A percentile compares a stretch with the other conserved stretches of the same genome.
phyloP scores from a whole-genome alignment of 2,113 vertebrate genomes.

The Triplophysa dalaica region DNA sequence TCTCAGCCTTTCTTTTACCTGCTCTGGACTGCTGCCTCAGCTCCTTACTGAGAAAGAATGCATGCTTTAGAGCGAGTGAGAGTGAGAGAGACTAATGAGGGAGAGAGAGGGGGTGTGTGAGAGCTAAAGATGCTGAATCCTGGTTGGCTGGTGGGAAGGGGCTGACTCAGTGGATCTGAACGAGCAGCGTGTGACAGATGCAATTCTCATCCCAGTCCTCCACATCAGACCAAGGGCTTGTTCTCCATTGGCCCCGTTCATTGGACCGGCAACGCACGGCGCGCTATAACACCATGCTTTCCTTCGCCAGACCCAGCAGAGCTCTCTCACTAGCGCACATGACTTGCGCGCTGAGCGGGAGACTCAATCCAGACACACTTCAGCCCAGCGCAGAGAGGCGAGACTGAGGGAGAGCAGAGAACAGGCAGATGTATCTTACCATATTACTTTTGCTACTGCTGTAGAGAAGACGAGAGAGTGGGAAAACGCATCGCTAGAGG shows the following conservation, averaged over 20 bases:
- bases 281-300: constrained; percentile 75
- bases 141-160: constrained; percentile 59
- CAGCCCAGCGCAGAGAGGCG: constrained; percentile 24
- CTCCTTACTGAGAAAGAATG: constrained; percentile 37
- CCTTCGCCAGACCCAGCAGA: constrained; percentile 32
- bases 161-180: constrained; percentile 69
- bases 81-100: constrained; percentile 26
- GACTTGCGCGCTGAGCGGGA: constrained; percentile 21
- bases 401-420: constrained; percentile 24
- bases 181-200: constrained; percentile 77
- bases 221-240: constrained; percentile 75
- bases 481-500: constrained; percentile 14
- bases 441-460: neutral
- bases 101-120: constrained; percentile 24
- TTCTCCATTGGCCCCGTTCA: constrained; percentile 81
- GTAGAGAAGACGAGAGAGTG: neutral
- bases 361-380: constrained; percentile 22
- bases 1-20: constrained; percentile 11
- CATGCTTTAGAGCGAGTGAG: neutral
- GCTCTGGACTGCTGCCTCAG: constrained; percentile 47
- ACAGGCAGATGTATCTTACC: neutral
- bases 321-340: constrained; percentile 24
- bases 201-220: constrained; percentile 73
- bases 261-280: constrained; percentile 70
- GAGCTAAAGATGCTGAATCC: constrained; percentile 61